Evolutionary conservation across 23 tunicate genomes (phyloP), one percentile per base, ranked within the genome.

Genomic region (Oikopleura albicans): DNA sequence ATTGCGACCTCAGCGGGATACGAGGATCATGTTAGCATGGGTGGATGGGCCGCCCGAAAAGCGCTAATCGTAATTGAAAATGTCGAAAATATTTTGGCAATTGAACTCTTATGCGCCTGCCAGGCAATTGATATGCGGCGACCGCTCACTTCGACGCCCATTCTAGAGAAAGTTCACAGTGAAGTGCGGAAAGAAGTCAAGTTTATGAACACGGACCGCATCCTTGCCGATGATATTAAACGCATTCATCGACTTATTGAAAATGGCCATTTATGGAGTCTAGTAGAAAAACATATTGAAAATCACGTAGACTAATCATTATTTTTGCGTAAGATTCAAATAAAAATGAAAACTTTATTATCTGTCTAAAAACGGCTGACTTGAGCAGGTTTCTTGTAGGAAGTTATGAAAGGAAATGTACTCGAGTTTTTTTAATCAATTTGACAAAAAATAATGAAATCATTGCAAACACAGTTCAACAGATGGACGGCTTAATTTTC

Each of bases 11-110:
- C 91, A 33, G 98, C 98, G 39, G 98, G 97, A 0, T 92, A 93
- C 56, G 98, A 93, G 63, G 98, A 93, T 84, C 98, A 93, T 84
- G 98, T 93, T 1, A 87, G 94, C 40, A 93, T 93, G 98, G 94
- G 98, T 28, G 98, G 98, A 0, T 93, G 89, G 89, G 91, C 98
- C 0, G 98, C 94, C 2, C 86, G 98, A 63, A 93, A 93, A 89
- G 98, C 95, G 1, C 71, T 93, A 79, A 75, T 57, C 35, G 94
- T 93, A 1, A 91, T 90, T 40, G 86, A 84, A 38, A 86, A 93
- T 85, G 94, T 93, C 0, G 98, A 93, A 63, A 56, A 88, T 22
- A 91, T 93, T 28, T 84, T 93, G 16, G 98, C 94, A 22, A 90
- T 90, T 34, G 98, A 93, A 76, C 83, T 93, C 39, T 88, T 93